Conservation (phyloP, 1,140 invertebrate species). For the Arion vulgaris region DNA sequence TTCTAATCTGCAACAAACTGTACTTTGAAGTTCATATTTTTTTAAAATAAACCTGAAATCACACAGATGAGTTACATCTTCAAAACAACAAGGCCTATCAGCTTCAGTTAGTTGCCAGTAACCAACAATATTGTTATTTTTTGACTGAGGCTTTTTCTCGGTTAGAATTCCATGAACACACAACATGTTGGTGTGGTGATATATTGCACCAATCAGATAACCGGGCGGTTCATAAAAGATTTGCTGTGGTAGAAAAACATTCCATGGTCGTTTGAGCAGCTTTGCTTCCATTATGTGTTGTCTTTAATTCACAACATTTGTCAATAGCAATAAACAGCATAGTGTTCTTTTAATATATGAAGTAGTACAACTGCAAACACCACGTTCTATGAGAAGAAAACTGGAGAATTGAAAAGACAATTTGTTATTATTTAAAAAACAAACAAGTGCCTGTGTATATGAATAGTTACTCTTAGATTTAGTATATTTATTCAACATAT, state of each 20-base stretch:
- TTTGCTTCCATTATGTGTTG: not conserved
- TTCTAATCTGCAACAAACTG: not conserved
- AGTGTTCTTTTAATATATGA: not conserved
- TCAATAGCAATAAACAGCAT: not conserved
- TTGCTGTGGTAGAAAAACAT: constrained; percentile 5
- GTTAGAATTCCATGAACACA: constrained; percentile 12
- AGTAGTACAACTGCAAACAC: not conserved
- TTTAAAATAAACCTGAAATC: not conserved
- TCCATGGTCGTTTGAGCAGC: not conserved
- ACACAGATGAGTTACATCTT: not conserved
- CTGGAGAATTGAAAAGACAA: too few species aligned
- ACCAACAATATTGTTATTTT: not conserved
- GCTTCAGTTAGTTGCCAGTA: not conserved
- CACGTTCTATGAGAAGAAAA: not conserved
- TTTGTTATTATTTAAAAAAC: too few species aligned
- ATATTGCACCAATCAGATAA: not conserved
- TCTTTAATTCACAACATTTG: not conserved
- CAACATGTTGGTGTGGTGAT: not conserved
- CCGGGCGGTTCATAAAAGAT: constrained; percentile 10
- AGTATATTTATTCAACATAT: too few species aligned
- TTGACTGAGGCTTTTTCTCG: not conserved
- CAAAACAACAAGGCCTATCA: not conserved
- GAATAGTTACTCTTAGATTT: too few species aligned
- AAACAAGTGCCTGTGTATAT: too few species aligned
- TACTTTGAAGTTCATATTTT: not conserved